phyloP scores from a whole-genome alignment of 2,888 invertebrate genomes.

The Andrena camellia region DNA sequence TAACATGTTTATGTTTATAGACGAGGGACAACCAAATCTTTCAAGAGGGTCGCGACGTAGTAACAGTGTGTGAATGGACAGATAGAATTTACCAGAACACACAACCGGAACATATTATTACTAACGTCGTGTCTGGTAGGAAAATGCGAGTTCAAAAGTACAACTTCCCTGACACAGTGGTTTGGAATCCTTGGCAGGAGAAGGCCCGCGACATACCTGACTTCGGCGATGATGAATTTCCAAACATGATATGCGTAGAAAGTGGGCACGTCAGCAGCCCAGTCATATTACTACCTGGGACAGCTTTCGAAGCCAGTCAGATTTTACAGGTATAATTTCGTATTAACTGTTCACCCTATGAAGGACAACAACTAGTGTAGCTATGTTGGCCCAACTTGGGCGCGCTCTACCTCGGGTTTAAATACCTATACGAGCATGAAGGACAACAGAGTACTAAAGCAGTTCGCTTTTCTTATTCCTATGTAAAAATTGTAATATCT shows the following conservation, averaged over 20 bases:
- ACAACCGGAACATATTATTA: constrained; percentile 96
- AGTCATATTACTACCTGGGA: constrained; percentile 94
- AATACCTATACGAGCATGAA: too few species aligned
- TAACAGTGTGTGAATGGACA: constrained; percentile 96
- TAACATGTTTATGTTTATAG: constrained; percentile 83
- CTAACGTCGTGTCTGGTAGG: constrained; percentile 95
- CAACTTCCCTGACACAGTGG: constrained; percentile 97
- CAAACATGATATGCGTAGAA: constrained; percentile 98
- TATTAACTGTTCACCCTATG: neutral
- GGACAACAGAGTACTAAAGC: too few species aligned
- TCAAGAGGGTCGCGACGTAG: constrained; percentile 96
- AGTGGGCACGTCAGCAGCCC: constrained; percentile 96
- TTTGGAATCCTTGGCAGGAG: constrained; percentile 99
- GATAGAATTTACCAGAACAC: constrained; percentile 97
- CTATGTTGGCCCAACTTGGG: too few species aligned
- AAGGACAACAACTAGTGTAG: too few species aligned
- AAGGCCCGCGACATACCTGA: constrained; percentile 96
- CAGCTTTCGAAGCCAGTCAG: constrained; percentile 96
- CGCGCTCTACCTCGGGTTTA: too few species aligned
- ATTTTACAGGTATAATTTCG: constrained; percentile 89
- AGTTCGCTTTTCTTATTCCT: too few species aligned
- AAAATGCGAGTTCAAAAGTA: constrained; percentile 97
- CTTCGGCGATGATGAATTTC: constrained; percentile 98
- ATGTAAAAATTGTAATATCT: too few species aligned
- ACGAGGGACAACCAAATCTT: constrained; percentile 94